These are phyloP conservation scores for Myzus persicae DNA, from an alignment of 1,140 invertebrate genomes.

Conservation along the genomic window DNA sequence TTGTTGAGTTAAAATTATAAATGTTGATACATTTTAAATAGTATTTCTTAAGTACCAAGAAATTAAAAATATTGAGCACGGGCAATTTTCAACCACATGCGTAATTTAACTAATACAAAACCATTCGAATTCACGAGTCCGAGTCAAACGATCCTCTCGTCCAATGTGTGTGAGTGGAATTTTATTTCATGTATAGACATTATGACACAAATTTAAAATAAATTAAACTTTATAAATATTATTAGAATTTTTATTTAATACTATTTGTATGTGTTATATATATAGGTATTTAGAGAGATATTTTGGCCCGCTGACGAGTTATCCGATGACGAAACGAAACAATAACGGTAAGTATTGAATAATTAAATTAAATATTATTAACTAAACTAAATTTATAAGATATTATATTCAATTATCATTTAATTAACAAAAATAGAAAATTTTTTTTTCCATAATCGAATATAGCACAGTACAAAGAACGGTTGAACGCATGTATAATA, in stretches of 20 bases:
- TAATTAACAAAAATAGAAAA: slow-evolving; percentile 22
- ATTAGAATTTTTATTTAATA: background rate
- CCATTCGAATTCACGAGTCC: background rate
- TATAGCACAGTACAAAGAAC: background rate
- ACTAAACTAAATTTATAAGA: background rate
- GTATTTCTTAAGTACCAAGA: background rate
- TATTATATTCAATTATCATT: background rate
- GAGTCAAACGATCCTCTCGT: background rate
- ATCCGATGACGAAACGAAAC: background rate
- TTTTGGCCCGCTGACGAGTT: background rate
- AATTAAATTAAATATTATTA: background rate
- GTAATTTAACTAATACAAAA: background rate
- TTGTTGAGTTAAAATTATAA: background rate
- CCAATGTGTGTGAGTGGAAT: background rate
- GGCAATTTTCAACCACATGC: background rate
- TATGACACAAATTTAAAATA: background rate
- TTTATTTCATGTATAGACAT: background rate
- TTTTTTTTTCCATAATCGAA: background rate
- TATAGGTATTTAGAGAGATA: background rate
- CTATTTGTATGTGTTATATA: background rate
- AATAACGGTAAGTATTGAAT: background rate
- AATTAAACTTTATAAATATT: background rate
- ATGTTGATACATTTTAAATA: background rate
- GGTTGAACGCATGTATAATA: background rate
- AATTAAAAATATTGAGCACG: background rate